Conservation (phyloP, 2,888 invertebrate species). For the Leptinotarsa rubiginosa region DNA sequence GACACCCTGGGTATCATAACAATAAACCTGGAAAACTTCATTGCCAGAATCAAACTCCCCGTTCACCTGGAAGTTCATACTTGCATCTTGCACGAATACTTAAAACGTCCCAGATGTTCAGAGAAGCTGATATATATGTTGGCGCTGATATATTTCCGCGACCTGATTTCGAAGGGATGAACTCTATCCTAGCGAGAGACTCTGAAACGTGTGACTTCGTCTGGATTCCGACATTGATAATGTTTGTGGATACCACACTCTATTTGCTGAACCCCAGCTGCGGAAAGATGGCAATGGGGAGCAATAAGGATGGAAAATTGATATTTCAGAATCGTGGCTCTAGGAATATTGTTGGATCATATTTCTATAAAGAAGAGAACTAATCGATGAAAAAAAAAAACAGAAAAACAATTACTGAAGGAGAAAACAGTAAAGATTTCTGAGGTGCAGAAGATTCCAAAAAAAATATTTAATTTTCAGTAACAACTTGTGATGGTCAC, state of each 20-base stretch:
- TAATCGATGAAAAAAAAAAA: no score
- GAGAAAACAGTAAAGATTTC: no score
- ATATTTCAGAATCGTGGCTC: no score
- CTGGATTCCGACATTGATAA: not conserved
- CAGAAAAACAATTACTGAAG: no score
- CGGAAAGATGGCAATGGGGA: not conserved
- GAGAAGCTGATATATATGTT: constrained; percentile 1
- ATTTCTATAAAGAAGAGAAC: no score
- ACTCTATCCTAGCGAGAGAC: constrained; percentile 12
- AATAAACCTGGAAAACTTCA: no score
- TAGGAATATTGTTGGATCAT: no score
- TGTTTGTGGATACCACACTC: not conserved
- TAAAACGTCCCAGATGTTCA: constrained; percentile 4
- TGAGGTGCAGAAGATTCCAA: no score
- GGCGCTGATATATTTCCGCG: constrained; percentile 9
- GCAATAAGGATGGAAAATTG: no score
- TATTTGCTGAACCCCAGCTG: not conserved
- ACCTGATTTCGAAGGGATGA: constrained; percentile 1
- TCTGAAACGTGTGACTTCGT: constrained; percentile 7
- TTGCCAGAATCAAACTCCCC: not conserved
- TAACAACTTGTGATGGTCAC: no score
- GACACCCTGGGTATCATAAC: no score
- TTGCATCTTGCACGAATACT: not conserved
- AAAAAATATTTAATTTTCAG: no score
- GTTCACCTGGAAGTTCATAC: not conserved